These are phyloP conservation scores for Mesorhabditis sp. DNA, from an alignment of 2,888 invertebrate genomes.

Conservation along the genomic window DNA sequence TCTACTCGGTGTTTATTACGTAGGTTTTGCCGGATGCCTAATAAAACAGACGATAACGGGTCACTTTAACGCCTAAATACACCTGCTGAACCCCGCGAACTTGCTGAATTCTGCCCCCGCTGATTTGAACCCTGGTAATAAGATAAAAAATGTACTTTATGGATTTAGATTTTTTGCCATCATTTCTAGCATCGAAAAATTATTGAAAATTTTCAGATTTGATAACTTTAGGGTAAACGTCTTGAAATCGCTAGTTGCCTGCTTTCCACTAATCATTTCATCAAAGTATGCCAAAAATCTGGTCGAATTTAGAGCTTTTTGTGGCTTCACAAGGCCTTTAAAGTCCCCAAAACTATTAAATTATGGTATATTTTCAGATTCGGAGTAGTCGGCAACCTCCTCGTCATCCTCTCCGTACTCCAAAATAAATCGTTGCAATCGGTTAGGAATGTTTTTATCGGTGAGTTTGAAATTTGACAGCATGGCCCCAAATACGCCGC, in stretches of 20 bases:
- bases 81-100: too few relatives aligned
- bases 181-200: background rate
- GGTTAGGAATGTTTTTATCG: constrained; percentile 54
- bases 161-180: background rate
- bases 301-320: background rate
- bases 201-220: background rate
- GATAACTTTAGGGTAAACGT: too few relatives aligned
- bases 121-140: background rate
- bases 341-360: too few relatives aligned
- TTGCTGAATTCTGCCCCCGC: background rate
- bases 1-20: constrained; percentile 50
- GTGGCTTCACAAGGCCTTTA: too few relatives aligned
- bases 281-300: background rate
- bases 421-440: constrained; percentile 47
- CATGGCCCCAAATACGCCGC: background rate
- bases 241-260: background rate
- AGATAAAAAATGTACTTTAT: background rate
- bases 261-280: background rate
- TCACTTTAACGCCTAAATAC: background rate
- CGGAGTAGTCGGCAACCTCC: constrained; percentile 48
- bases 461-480: background rate
- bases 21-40: constrained; percentile 23
- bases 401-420: constrained; percentile 49
- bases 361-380: constrained; percentile 26
- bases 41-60: background rate